Percentiles rank a stretch among this genome's conserved stretches.
These are phyloP conservation scores for Benitochromis conjunctus DNA, from an alignment of 2,113 vertebrate genomes.

Conservation along the genomic window DNA sequence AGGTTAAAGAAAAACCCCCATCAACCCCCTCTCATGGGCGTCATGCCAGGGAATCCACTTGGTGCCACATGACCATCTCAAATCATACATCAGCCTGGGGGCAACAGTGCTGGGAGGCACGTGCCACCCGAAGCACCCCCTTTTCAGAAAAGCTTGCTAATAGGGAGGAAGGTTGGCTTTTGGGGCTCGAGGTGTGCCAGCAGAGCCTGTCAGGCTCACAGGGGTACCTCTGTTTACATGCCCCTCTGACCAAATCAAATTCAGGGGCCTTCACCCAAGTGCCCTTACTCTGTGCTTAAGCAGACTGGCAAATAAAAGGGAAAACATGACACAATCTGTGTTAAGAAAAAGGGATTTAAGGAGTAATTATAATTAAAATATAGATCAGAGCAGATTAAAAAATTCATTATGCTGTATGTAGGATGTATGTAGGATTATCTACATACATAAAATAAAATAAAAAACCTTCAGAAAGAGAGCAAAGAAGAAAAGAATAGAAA, in stretches of 20 bases:
- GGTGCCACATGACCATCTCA: constrained; percentile 9
- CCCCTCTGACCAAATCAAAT: constrained; percentile 21
- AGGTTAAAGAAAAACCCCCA: background rate
- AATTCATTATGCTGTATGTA: too few species aligned
- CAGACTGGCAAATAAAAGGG: constrained; percentile 15
- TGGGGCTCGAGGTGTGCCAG: background rate
- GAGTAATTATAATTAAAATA: background rate
- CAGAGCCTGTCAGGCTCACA: background rate
- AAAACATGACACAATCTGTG: background rate
- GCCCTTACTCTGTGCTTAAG: background rate
- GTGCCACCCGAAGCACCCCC: constrained; percentile 15
- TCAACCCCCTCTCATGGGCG: constrained; percentile 1
- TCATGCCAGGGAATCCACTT: constrained; percentile 25
- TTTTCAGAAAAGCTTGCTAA: background rate
- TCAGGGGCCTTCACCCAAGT: background rate
- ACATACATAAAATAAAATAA: too few species aligned
- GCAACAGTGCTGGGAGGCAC: background rate
- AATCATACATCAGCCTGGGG: constrained; percentile 24
- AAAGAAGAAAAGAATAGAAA: background rate
- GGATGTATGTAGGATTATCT: too few species aligned
- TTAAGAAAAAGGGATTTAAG: background rate
- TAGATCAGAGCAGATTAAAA: background rate
- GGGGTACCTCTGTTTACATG: constrained; percentile 30
- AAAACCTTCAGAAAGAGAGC: background rate
- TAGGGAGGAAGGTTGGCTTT: background rate